These are phyloP conservation scores for Colostygia pectinataria DNA, from an alignment of 2,888 invertebrate genomes.

Conservation along the genomic window DNA sequence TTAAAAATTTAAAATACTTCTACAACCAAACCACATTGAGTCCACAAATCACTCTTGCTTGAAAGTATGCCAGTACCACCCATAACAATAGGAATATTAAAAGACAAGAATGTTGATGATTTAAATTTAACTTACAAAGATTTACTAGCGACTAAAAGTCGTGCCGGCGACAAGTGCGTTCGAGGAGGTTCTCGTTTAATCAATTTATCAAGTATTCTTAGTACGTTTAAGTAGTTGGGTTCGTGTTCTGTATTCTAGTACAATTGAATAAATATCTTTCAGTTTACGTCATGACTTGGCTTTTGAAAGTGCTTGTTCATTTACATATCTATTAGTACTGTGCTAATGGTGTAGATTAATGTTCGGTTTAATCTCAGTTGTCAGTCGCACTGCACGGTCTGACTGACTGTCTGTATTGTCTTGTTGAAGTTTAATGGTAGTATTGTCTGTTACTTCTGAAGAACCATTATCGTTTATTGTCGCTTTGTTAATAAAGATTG, in stretches of 20 bases:
- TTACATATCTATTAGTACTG: conserved; percentile 44
- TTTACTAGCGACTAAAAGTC: conserved; percentile 2
- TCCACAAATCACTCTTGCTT: too few species aligned
- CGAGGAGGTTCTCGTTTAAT: conserved; percentile 5
- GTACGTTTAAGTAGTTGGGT: neutral
- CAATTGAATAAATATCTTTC: conserved; percentile 25
- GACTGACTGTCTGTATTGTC: conserved; percentile 21
- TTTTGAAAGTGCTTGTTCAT: conserved; percentile 41
- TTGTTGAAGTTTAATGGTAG: conserved; percentile 16
- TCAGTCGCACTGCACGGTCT: conserved; percentile 23
- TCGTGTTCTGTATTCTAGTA: conserved; percentile 6
- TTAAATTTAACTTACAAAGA: neutral
- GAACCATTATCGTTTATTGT: neutral
- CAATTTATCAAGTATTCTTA: conserved; percentile 4
- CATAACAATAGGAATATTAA: too few species aligned
- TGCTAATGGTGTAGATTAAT: conserved; percentile 39
- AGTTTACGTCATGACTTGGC: conserved; percentile 29
- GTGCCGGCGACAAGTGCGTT: neutral
- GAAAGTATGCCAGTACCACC: too few species aligned
- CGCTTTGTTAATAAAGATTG: neutral
- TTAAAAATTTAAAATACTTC: too few species aligned
- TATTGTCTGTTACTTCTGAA: conserved; percentile 13
- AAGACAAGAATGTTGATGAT: too few species aligned
- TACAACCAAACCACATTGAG: too few species aligned
- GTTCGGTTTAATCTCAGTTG: conserved; percentile 37